Evolutionary conservation across 2,888 invertebrate species (phyloP), one percentile per base, ranked within the genome.

Genomic region (Axea sp.): DNA sequence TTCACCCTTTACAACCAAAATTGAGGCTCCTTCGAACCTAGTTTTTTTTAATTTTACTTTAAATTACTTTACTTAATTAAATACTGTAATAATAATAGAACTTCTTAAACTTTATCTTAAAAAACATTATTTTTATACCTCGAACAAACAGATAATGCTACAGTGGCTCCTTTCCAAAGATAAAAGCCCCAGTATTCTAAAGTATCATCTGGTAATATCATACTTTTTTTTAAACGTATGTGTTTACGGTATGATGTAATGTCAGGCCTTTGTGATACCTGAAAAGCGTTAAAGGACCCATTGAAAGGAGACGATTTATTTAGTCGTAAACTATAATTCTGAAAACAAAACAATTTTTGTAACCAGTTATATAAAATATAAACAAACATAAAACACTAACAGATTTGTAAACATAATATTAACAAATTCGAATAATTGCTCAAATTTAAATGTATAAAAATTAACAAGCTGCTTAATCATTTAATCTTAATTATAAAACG

Each of bases 131-230:
- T 5, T 28, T 19, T n/a, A 11, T 91, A 93, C 83, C 93, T 91
- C 6, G 95, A 95, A 84, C 95, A 96, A 35, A 94, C 93, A 82
- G 94, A 93, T 14, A 96, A 88, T 76, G 91, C 91, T 1, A 96
- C 95, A 6, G 91, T 91, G 0, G 95, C 94, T 14, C 95, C 95
- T 86, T 92, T 91, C 43, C 94, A 89, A 39, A 96, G 89, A 88
- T 93, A 95, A 88, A 96, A 95, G 1, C 95, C 95, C 95, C 95
- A 96, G 86, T 95, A 96, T 86, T 96, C 95, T 24, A 95, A 88
- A 5, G 95, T 95, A 81, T 95, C 95, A 85, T 95, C 95, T 0
- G 94, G 95, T 73, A 96, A 87, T 1, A 90, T 90, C 93, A 96
- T 94, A 3, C 94, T 94, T 83, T 95, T 95, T 84, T 92, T 94